Evolutionary conservation across 1,140 invertebrate species (phyloP), one percentile per base, ranked within the genome.

Genomic region (Trissolcus basalis): DNA sequence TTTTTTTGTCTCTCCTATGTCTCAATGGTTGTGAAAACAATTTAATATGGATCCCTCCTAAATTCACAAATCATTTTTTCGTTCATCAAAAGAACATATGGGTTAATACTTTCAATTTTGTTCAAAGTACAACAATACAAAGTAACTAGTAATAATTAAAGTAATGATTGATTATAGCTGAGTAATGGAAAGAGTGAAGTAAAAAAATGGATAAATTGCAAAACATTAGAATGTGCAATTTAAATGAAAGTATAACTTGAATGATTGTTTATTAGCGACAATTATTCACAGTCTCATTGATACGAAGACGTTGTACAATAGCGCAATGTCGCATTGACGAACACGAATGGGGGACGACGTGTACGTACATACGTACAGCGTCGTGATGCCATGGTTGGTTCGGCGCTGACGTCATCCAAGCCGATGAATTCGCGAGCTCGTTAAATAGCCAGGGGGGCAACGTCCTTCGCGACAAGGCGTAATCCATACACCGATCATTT

Each of bases 401-500:
- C 51, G 44, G 44, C 67, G 73, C 55, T 36, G 67, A 77, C 73
- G 73, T 76, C 73, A 76, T 45, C 27, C 55, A n/a, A 61, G 56
- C 47, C 67, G 73, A 71, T 77, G 73, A 77, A 67, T 77, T 77
- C 73, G 67, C 73, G 73, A 70, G 67, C 73, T 77, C 67, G 67
- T 77, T 77, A 77, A 77, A 71, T 71, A 71, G 60, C 60, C 73
- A 67, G 73, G 51, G 73, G 73, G 61, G 73, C 73, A 77, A 77
- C 67, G 74, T 71, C 67, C 74, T 77, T 77, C 65, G 73, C 73
- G 73, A 70, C 67, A 70, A 70, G 73, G 47, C 67, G 73, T 59
- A 70, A 70, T 76, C 73, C 73, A 67, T 61, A 61, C 73, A 77
- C 67, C 74, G 63, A 71, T 77, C 74, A 77, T 77, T 77, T 77